A percentile compares a stretch with the other conserved stretches of the same genome.
These are phyloP conservation scores for Smithornis capensis DNA, from an alignment of 2,113 vertebrate species.

Conservation along the genomic window DNA sequence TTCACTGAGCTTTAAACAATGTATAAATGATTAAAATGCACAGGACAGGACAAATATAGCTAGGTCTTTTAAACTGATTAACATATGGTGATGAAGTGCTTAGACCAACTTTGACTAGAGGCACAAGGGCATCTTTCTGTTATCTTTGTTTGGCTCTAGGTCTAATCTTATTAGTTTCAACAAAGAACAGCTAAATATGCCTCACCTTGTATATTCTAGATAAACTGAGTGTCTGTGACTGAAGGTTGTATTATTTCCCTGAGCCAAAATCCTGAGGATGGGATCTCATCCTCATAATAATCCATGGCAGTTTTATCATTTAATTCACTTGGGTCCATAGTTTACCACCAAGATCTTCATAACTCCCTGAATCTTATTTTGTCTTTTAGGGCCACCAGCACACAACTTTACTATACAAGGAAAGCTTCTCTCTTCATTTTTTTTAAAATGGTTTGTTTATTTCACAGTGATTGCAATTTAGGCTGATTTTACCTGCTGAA, in stretches of 20 bases:
- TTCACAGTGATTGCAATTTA: background rate
- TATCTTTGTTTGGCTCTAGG: background rate
- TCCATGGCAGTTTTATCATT: background rate
- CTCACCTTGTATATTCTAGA: background rate
- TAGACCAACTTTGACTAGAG: background rate
- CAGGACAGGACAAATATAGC: background rate
- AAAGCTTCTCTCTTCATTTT: background rate
- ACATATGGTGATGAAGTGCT: background rate
- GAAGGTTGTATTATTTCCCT: background rate
- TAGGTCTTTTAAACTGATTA: background rate
- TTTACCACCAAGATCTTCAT: background rate
- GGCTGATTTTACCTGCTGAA: background rate
- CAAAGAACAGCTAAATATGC: background rate
- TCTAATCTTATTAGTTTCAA: background rate
- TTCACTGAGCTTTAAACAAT: background rate
- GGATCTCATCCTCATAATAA: background rate
- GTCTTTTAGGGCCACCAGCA: background rate
- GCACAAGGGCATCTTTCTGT: background rate
- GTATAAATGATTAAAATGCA: background rate
- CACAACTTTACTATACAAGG: background rate
- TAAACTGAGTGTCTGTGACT: background rate
- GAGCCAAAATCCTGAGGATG: background rate
- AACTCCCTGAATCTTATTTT: background rate
- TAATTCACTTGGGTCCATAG: background rate
- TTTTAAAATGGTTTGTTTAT: background rate